phyloP scores from a whole-genome alignment of 2,113 vertebrate species.

The Pachyramphus minor region DNA sequence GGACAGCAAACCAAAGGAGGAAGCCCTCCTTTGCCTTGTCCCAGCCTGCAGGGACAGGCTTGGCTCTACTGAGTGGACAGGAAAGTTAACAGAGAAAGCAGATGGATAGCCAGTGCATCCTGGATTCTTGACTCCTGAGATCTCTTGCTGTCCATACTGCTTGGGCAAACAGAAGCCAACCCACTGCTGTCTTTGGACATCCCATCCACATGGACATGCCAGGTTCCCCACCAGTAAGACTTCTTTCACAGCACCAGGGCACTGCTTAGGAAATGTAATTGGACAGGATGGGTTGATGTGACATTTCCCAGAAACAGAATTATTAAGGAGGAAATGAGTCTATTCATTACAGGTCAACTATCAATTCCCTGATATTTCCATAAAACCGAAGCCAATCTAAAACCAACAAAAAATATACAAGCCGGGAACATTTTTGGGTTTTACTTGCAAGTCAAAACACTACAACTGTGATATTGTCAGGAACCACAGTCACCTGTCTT shows the following conservation, averaged over 20 bases:
- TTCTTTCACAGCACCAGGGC: not conserved
- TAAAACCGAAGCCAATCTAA: rapidly evolving
- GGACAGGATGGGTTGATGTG: not conserved
- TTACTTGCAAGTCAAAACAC: not conserved
- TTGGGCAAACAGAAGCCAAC: not conserved
- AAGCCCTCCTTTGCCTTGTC: not conserved
- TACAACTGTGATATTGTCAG: not conserved
- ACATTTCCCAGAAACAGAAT: not conserved
- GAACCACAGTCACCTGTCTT: not conserved
- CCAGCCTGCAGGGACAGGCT: not conserved
- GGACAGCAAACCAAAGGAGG: not conserved
- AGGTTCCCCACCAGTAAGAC: not conserved
- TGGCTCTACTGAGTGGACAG: not conserved
- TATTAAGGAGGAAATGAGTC: not conserved
- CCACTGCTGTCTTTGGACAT: not conserved
- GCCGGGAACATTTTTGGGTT: not conserved
- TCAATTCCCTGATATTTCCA: not conserved
- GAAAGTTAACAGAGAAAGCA: not conserved
- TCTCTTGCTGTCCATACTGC: not conserved
- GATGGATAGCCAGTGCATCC: rapidly evolving
- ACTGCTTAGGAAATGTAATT: not conserved
- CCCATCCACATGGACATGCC: not conserved
- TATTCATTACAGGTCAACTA: not conserved
- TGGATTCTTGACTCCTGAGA: rapidly evolving
- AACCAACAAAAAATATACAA: not conserved